Evolutionary conservation across 2,797 vertebrate species (phyloP).

Genomic region (Ficedula albicollis): DNA sequence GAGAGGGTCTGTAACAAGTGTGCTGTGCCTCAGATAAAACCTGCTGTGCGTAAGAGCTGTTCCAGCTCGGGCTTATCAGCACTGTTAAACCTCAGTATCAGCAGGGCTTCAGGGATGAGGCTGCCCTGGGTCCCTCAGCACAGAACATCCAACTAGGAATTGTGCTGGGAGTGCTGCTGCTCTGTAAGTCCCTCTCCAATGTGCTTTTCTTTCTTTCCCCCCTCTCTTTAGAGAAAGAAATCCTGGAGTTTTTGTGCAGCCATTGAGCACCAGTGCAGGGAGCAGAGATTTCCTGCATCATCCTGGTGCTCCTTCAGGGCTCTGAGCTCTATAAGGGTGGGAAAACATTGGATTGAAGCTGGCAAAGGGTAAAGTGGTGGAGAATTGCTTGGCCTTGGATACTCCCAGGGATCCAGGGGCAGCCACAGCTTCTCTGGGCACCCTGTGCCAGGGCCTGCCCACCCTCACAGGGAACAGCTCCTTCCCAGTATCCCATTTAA

Average conservation of each 20-base stretch:
- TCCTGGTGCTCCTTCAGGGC: background rate
- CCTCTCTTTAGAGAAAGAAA: background rate
- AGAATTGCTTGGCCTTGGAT: background rate
- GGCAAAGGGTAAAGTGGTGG: background rate
- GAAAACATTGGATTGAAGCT: background rate
- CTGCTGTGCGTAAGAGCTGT: background rate
- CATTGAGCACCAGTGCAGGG: background rate
- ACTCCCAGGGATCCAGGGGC: background rate
- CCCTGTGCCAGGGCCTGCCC: accelerated
- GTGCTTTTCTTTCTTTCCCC: accelerated
- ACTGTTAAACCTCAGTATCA: background rate
- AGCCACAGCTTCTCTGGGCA: background rate
- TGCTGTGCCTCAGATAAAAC: background rate
- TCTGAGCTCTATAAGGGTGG: background rate
- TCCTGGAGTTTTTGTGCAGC: background rate
- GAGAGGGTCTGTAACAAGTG: background rate
- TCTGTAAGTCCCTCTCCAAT: background rate
- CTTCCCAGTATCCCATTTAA: background rate
- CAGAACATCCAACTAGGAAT: accelerated
- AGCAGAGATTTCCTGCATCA: background rate
- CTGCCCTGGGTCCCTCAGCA: background rate
- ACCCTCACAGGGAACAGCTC: accelerated
- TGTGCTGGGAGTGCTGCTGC: background rate
- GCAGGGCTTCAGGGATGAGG: background rate
- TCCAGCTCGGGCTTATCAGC: background rate